These are phyloP conservation scores for Forbesichthys agassizii DNA, from an alignment of 2,113 vertebrate species.

Conservation along the genomic window DNA sequence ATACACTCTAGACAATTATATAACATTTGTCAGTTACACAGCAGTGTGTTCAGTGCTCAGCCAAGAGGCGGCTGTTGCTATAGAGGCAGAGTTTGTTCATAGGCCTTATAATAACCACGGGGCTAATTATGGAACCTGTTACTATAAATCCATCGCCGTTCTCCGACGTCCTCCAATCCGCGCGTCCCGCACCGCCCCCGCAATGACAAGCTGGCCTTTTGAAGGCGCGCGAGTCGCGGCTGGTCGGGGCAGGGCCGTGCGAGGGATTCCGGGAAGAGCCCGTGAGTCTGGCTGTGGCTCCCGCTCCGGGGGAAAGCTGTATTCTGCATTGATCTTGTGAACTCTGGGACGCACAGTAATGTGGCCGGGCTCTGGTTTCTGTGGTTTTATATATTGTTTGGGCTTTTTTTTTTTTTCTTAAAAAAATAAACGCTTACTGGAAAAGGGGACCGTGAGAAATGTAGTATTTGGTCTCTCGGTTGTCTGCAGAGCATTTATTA, in stretches of 20 bases:
- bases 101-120: constrained; percentile 65
- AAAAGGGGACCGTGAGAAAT: constrained; percentile 73
- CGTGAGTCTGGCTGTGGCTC: constrained; percentile 35
- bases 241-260: constrained; percentile 39
- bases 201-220: constrained; percentile 65
- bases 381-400: constrained; percentile 75
- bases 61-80: constrained; percentile 40
- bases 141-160: constrained; percentile 66
- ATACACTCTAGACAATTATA: neutral
- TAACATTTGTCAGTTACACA: too few relatives aligned
- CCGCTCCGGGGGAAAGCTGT: constrained; percentile 24
- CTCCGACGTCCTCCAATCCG: constrained; percentile 47
- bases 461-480: constrained; percentile 26
- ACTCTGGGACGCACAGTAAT: constrained; percentile 69
- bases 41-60: neutral
- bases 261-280: constrained; percentile 64
- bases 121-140: constrained; percentile 76
- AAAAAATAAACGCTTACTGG: constrained; percentile 67
- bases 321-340: constrained; percentile 60
- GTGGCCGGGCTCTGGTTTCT: constrained; percentile 71
- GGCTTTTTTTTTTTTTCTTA: constrained; percentile 27
- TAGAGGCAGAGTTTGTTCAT: constrained; percentile 54
- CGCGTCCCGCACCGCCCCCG: constrained; percentile 24
- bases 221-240: constrained; percentile 23
- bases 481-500: constrained; percentile 40